Evolutionary conservation across 2,113 vertebrate species (phyloP).

Genomic region (Cyanoderma ruficeps): DNA sequence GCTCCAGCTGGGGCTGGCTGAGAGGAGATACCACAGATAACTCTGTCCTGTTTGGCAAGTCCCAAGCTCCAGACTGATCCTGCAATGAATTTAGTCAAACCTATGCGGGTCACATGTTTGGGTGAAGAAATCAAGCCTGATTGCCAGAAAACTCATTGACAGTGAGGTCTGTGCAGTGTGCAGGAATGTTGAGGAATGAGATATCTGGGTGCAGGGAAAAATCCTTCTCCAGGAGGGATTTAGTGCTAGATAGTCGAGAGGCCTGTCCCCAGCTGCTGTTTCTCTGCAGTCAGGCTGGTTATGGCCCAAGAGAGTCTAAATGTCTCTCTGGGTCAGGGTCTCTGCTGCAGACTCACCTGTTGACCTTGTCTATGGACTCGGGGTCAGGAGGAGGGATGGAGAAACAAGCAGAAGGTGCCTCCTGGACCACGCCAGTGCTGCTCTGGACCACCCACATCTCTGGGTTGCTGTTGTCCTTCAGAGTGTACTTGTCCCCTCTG

Average conservation of each 20-base stretch:
- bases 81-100: slow-evolving; percentile 39
- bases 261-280: neutral
- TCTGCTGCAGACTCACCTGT: slow-evolving; percentile 73
- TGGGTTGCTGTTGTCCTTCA: slow-evolving; percentile 83
- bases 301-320: neutral
- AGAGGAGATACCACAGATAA: slow-evolving; percentile 38
- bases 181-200: neutral
- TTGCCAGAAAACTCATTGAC: neutral
- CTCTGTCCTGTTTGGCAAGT: slow-evolving; percentile 34
- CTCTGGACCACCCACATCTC: slow-evolving; percentile 85
- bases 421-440: slow-evolving; percentile 71
- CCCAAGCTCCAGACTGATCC: slow-evolving; percentile 30
- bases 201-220: neutral
- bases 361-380: slow-evolving; percentile 80
- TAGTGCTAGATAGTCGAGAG: neutral
- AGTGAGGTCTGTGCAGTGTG: neutral
- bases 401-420: slow-evolving; percentile 87
- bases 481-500: slow-evolving; percentile 80
- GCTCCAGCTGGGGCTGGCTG: neutral
- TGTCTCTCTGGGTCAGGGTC: neutral
- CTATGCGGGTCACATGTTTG: neutral
- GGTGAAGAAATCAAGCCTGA: slow-evolving; percentile 3
- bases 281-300: neutral
- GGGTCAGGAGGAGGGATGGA: slow-evolving; percentile 87
- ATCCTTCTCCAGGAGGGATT: neutral